Percentiles rank a stretch among this genome's conserved stretches.
phyloP scores from a whole-genome alignment of 2,888 invertebrate species.

The Tipula lateralis region DNA sequence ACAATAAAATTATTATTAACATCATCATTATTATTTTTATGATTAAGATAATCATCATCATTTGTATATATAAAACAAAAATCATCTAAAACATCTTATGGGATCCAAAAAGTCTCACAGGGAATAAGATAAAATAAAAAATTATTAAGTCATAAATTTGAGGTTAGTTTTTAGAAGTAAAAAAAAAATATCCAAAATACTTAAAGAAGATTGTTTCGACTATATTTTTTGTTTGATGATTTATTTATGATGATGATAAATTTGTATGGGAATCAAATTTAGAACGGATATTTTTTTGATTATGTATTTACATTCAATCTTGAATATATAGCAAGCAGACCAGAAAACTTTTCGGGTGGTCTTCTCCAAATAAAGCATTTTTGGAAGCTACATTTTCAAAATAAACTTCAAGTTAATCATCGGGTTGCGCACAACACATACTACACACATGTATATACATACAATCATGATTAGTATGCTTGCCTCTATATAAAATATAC shows the following conservation, averaged over 20 bases:
- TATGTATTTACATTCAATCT: conserved; percentile 9
- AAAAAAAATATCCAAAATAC: conserved; percentile 1
- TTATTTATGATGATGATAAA: conserved; percentile 24
- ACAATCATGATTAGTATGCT: not conserved
- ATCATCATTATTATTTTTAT: conserved; percentile 24
- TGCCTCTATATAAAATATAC: not conserved
- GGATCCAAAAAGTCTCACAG: conserved; percentile 28
- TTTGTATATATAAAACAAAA: conserved; percentile 20
- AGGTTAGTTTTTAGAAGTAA: not conserved
- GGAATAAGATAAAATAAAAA: not conserved
- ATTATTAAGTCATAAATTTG: conserved; percentile 20
- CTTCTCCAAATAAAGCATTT: not conserved
- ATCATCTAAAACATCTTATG: conserved; percentile 4
- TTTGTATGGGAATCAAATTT: conserved; percentile 24
- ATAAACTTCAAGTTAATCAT: conserved; percentile 4
- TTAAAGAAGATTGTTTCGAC: conserved; percentile 20
- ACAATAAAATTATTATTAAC: conserved; percentile 24
- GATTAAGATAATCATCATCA: conserved; percentile 24
- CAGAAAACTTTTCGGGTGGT: not conserved
- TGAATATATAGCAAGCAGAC: not conserved
- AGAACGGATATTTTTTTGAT: conserved; percentile 7
- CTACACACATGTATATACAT: not conserved
- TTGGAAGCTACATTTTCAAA: conserved; percentile 9
- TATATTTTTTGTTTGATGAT: conserved; percentile 1
- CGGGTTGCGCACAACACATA: not conserved